These are phyloP conservation scores for Tetramorium simillimum DNA, from an alignment of 1,140 invertebrate genomes.

Conservation along the genomic window DNA sequence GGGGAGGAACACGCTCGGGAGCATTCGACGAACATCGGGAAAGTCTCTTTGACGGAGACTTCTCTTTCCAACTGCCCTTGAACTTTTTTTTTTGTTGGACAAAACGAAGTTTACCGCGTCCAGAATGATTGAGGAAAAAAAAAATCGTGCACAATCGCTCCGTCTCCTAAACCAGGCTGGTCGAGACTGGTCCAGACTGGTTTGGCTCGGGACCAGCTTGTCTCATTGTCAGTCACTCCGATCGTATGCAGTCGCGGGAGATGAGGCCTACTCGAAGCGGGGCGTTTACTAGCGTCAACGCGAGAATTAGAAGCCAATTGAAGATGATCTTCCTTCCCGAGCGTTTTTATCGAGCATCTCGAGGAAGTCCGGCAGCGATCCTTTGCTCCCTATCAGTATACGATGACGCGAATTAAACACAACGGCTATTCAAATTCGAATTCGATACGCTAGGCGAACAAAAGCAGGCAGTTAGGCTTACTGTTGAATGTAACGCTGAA, in stretches of 20 bases:
- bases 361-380: conserved; percentile 50
- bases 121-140: conserved; percentile 15
- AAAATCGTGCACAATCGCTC: conserved; percentile 5
- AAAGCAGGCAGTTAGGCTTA: not conserved
- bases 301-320: conserved; percentile 29
- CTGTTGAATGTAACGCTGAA: not conserved
- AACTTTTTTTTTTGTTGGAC: not conserved
- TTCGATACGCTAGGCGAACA: not conserved
- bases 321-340: conserved; percentile 39
- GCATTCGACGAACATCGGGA: no score
- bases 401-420: not conserved
- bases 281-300: conserved; percentile 22
- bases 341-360: conserved; percentile 14
- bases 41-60: not conserved
- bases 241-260: not conserved
- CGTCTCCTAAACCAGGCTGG: conserved; percentile 16
- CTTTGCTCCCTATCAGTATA: conserved; percentile 29
- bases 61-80: not conserved
- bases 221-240: not conserved
- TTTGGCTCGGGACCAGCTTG: conserved; percentile 4
- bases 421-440: not conserved
- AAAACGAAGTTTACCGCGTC: conserved; percentile 21
- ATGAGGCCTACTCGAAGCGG: conserved; percentile 17
- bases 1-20: not conserved
- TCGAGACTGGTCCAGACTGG: conserved; percentile 1